These are phyloP conservation scores for Sarcophaga subvicina DNA, from an alignment of 2,888 invertebrate genomes.

Conservation along the genomic window DNA sequence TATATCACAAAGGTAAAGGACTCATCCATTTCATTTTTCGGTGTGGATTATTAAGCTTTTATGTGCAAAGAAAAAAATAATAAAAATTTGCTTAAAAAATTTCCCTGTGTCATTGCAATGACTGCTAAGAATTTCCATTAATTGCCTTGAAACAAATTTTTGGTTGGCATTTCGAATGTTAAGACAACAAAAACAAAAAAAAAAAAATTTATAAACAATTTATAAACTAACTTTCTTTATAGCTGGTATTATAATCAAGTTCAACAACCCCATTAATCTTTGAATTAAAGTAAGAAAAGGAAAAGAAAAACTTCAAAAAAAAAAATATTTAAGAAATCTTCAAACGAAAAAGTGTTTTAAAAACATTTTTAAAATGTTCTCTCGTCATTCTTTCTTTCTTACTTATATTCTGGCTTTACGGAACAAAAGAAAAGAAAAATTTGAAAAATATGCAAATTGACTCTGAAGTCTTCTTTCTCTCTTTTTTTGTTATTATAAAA, in stretches of 20 bases:
- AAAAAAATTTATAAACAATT: not conserved
- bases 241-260: constrained; percentile 11
- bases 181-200: not conserved
- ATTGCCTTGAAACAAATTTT: not conserved
- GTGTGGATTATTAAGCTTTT: too few species aligned
- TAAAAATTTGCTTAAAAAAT: not conserved
- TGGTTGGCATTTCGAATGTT: not conserved
- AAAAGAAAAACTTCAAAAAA: not conserved
- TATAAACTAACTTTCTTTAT: not conserved
- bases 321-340: not conserved
- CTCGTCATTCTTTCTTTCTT: not conserved
- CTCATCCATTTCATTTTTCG: too few species aligned
- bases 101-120: not conserved
- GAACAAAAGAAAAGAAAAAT: constrained; percentile 38
- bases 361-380: constrained; percentile 1
- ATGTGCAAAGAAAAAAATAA: too few species aligned
- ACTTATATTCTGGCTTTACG: not conserved
- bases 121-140: constrained; percentile 1
- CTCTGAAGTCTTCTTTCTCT: not conserved
- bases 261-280: constrained; percentile 59
- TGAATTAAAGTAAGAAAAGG: not conserved
- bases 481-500: not conserved
- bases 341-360: not conserved
- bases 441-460: constrained; percentile 59
- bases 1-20: too few species aligned